These are phyloP conservation scores for Neotoma lepida DNA, from an alignment of 2,113 vertebrate species.

Conservation along the genomic window DNA sequence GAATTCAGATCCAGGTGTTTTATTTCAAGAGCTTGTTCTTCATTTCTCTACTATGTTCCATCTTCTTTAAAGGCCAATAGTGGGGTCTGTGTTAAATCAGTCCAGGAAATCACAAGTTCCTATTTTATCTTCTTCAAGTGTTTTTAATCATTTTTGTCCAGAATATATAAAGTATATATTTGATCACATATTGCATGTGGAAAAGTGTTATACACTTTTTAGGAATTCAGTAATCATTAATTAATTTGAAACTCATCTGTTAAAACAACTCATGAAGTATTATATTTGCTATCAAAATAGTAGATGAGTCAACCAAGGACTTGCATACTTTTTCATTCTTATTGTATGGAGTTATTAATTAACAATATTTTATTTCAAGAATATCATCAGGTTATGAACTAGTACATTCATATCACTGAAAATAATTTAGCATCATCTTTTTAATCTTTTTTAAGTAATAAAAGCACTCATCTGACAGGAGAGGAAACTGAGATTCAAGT, in stretches of 20 bases:
- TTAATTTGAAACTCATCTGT: neutral
- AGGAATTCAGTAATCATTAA: neutral
- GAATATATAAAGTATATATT: neutral
- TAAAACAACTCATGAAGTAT: neutral
- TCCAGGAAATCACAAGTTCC: slow-evolving; percentile 19
- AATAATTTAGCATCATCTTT: neutral
- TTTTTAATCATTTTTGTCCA: neutral
- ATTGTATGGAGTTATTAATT: neutral
- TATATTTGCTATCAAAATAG: neutral
- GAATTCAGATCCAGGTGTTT: neutral
- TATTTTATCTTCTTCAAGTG: neutral
- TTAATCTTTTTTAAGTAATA: neutral
- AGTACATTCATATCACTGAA: neutral
- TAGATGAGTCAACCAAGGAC: neutral
- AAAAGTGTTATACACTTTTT: neutral
- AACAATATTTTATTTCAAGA: neutral
- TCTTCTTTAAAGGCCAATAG: neutral
- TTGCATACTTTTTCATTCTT: neutral
- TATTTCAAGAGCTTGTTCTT: slow-evolving; percentile 23
- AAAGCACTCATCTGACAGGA: neutral
- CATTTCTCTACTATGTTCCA: neutral
- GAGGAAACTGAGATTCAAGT: slow-evolving; percentile 51
- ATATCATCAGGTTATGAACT: neutral
- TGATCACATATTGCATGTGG: neutral
- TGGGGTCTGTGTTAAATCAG: neutral